Percentiles rank a stretch among this genome's conserved stretches.
Evolutionary conservation across 2,113 vertebrate species (phyloP).

Genomic region (Puffinus mauretanicus): DNA sequence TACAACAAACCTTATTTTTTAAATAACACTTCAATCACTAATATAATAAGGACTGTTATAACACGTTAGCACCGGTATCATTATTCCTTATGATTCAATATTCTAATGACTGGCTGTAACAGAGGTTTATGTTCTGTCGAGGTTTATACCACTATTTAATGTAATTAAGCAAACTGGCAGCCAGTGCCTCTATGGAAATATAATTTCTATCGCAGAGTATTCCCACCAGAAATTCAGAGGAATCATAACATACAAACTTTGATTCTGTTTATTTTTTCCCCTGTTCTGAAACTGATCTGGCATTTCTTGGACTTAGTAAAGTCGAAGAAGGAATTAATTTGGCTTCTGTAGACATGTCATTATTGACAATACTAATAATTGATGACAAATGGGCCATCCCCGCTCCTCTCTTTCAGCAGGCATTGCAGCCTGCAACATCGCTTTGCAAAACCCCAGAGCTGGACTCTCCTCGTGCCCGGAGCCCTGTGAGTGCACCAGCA

Average conservation of each 20-base stretch:
- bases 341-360: constrained; percentile 34
- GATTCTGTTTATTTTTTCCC: constrained; percentile 59
- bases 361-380: constrained; percentile 60
- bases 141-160: constrained; percentile 72
- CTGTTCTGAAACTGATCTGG: constrained; percentile 56
- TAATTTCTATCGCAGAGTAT: constrained; percentile 63
- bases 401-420: not conserved
- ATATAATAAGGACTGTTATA: constrained; percentile 73
- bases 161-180: constrained; percentile 75
- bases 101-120: constrained; percentile 26
- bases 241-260: constrained; percentile 62
- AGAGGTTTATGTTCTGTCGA: constrained; percentile 68
- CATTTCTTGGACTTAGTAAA: constrained; percentile 49
- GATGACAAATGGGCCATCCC: constrained; percentile 39
- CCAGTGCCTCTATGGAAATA: constrained; percentile 67
- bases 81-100: constrained; percentile 63
- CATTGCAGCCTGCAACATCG: not conserved
- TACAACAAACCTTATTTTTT: constrained; percentile 67
- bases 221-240: constrained; percentile 71
- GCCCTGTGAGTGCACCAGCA: not conserved
- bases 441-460: constrained; percentile 43
- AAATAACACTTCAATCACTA: constrained; percentile 71
- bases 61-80: constrained; percentile 56
- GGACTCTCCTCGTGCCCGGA: not conserved
- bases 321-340: constrained; percentile 55